Conservation (phyloP, 2,113 vertebrate species). For the Psilopsiagon aurifrons region DNA sequence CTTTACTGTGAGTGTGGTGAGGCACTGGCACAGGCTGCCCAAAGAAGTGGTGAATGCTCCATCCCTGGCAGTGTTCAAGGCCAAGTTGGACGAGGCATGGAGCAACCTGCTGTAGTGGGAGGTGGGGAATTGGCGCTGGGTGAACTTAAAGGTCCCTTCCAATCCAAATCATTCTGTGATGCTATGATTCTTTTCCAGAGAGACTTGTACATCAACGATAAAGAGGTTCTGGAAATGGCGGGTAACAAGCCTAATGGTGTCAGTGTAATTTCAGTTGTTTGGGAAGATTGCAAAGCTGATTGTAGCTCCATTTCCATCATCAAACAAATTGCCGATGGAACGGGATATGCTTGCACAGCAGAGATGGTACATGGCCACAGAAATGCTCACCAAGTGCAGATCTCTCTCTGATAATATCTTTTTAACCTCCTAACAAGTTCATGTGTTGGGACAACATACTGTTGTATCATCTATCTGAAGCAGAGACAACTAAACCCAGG, state of each 20-base stretch:
- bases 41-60: not conserved
- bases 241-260: not conserved
- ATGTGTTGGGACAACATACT: not conserved
- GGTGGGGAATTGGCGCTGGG: not conserved
- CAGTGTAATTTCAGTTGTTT: not conserved
- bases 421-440: not conserved
- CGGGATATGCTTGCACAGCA: not conserved
- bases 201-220: not conserved
- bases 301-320: not conserved
- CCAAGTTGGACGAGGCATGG: fast-evolving
- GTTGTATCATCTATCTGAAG: fast-evolving
- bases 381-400: not conserved
- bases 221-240: not conserved
- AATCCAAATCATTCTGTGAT: not conserved
- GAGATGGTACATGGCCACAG: fast-evolving
- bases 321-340: not conserved
- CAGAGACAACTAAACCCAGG: not conserved
- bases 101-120: not conserved
- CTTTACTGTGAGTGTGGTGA: not conserved
- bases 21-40: not conserved
- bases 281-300: not conserved
- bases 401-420: not conserved
- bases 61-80: not conserved
- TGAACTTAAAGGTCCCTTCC: not conserved
- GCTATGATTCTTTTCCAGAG: not conserved